Conservation (phyloP, 2,113 vertebrate species). For the Aix galericulata region DNA sequence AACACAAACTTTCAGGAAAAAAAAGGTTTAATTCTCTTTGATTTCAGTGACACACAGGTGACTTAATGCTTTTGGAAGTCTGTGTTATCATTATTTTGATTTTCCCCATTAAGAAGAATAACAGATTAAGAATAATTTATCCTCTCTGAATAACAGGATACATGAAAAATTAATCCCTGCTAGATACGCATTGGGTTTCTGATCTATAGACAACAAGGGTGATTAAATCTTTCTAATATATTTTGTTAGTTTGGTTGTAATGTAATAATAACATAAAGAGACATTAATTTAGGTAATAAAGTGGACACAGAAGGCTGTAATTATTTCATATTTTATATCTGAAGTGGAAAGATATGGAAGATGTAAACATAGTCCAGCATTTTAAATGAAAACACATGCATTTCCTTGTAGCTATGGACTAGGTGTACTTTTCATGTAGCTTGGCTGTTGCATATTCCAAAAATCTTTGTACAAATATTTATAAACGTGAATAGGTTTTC, state of each 20-base stretch:
- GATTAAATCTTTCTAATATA: neutral
- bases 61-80: neutral
- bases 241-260: neutral
- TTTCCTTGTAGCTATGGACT: neutral
- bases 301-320: neutral
- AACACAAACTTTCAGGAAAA: neutral
- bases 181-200: neutral
- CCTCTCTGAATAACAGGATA: neutral
- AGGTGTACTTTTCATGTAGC: neutral
- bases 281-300: neutral
- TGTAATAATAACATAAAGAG: neutral
- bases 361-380: neutral
- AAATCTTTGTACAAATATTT: neutral
- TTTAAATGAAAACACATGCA: neutral
- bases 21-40: neutral
- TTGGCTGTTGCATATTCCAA: neutral
- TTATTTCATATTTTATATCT: neutral
- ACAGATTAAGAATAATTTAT: neutral
- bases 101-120: neutral
- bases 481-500: neutral
- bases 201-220: neutral
- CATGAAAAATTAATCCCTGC: neutral
- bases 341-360: neutral
- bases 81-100: neutral
- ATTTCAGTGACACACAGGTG: neutral